A percentile compares a stretch with the other conserved stretches of the same genome.
phyloP scores from a whole-genome alignment of 2,797 vertebrate species.

The Pelochelys cantorii region DNA sequence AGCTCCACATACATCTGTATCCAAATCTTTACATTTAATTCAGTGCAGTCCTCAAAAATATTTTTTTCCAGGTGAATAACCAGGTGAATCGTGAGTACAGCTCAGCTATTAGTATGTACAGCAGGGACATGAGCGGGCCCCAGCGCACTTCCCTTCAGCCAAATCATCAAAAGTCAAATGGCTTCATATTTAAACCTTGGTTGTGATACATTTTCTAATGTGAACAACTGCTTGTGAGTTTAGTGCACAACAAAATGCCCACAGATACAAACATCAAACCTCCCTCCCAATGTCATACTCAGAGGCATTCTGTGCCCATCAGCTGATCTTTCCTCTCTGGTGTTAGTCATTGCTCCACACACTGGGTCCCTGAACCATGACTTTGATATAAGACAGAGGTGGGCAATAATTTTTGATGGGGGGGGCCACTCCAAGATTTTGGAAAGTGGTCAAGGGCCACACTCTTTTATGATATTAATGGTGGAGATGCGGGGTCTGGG shows the following conservation, averaged over 20 bases:
- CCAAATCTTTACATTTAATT: not conserved
- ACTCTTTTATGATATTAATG: too few relatives aligned
- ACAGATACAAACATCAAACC: not conserved
- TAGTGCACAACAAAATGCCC: not conserved
- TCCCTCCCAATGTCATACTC: not conserved
- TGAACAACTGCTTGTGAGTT: not conserved
- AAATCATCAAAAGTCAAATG: not conserved
- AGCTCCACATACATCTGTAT: not conserved
- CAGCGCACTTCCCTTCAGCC: not conserved
- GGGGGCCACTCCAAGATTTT: too few relatives aligned
- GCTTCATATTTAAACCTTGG: not conserved
- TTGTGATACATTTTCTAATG: not conserved
- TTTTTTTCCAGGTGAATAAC: not conserved
- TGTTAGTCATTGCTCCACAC: not conserved
- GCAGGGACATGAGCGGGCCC: not conserved
- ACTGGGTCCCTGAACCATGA: not conserved
- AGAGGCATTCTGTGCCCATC: not conserved
- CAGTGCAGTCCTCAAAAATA: not conserved
- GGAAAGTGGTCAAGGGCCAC: too few relatives aligned
- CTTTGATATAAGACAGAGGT: not conserved
- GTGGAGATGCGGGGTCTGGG: too few relatives aligned
- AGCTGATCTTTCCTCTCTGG: not conserved
- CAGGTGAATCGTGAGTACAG: not conserved
- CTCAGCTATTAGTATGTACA: not conserved
- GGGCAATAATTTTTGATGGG: too few relatives aligned